Evolutionary conservation across 2,888 invertebrate species (phyloP).

Genomic region (Sesamia inferens): DNA sequence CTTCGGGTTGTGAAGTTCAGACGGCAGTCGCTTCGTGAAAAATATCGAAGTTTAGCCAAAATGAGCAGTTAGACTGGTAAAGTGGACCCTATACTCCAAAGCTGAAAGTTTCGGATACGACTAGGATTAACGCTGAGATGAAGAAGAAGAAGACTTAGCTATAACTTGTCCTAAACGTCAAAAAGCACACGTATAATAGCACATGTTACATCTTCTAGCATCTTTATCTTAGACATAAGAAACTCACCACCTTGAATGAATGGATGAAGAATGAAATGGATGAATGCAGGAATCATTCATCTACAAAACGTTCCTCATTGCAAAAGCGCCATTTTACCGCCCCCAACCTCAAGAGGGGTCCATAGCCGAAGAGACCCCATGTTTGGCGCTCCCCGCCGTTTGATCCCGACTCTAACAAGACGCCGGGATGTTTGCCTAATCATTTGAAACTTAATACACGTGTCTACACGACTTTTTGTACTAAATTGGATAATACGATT

Average conservation of each 20-base stretch:
- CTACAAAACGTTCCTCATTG: background rate
- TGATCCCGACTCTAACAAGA: conserved; percentile 67
- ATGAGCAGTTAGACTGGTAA: too few relatives aligned
- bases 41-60: too few relatives aligned
- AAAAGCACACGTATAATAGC: too few relatives aligned
- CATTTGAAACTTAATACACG: conserved; percentile 65
- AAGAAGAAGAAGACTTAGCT: too few relatives aligned
- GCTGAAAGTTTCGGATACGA: too few relatives aligned
- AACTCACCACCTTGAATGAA: background rate
- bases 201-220: background rate
- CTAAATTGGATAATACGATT: conserved; percentile 27
- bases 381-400: conserved; percentile 61
- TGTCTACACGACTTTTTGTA: conserved; percentile 56
- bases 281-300: background rate
- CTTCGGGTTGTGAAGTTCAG: too few relatives aligned
- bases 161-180: too few relatives aligned
- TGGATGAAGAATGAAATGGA: too few relatives aligned
- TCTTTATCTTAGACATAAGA: too few relatives aligned
- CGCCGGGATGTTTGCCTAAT: conserved; percentile 64
- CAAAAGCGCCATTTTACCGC: conserved; percentile 54
- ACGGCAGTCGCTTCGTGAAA: too few relatives aligned
- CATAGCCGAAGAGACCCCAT: conserved; percentile 60
- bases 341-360: conserved; percentile 59
- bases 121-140: too few relatives aligned
- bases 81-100: too few relatives aligned